Evolutionary conservation across 2,888 invertebrate species (phyloP).

Genomic region (Apamea sordens): DNA sequence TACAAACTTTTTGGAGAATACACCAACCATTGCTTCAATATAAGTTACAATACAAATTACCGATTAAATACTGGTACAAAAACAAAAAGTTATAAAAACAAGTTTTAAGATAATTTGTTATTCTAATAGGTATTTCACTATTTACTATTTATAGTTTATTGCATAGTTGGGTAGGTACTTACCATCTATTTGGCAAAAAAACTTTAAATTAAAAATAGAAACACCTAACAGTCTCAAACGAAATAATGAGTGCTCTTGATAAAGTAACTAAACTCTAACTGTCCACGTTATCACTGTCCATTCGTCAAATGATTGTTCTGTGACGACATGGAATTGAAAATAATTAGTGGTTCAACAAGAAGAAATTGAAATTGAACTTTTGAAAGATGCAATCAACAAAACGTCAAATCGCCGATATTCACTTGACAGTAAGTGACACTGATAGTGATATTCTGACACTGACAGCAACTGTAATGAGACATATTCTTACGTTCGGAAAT

Average conservation of each 20-base stretch:
- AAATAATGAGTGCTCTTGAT: neutral
- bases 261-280: conserved; percentile 15
- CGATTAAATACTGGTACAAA: neutral
- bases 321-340: conserved; percentile 36
- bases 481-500: conserved; percentile 21
- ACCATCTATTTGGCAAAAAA: conserved; percentile 10
- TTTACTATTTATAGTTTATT: neutral
- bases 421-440: conserved; percentile 22
- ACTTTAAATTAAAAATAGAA: conserved; percentile 26
- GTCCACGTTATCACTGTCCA: conserved; percentile 48
- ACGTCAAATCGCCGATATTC: conserved; percentile 22
- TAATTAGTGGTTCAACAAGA: conserved; percentile 16
- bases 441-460: conserved; percentile 18
- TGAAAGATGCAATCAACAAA: conserved; percentile 27
- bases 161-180: neutral
- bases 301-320: conserved; percentile 19
- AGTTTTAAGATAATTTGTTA: no score
- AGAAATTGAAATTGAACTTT: conserved; percentile 19
- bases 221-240: neutral
- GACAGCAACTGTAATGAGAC: neutral
- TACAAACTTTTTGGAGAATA: neutral
- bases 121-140: neutral
- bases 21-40: neutral
- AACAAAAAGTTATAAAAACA: neutral
- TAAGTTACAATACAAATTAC: neutral